Base-by-base conservation (phyloP, 2,797 vertebrate species). In the Peromyscus eremicus region DNA sequence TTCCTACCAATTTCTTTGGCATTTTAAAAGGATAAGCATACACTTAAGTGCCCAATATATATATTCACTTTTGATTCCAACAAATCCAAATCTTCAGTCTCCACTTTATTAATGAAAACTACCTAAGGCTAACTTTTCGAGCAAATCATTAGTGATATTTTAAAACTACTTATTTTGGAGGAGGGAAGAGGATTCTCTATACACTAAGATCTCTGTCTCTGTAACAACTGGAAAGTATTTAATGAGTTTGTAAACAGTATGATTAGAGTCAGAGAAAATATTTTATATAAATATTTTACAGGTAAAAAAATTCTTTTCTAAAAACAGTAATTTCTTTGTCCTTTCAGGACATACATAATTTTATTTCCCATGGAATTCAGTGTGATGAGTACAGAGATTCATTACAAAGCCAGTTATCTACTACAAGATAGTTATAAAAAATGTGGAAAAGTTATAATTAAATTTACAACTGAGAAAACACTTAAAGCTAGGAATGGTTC, bases 321-420 rank as follows among this genome's bases (percentile, higher is more conserved):
- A 94, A 96, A 96, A 52, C 1, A 89, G 1, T 55, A 70, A 87
- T 81, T 96, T 83, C 17, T 94, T n/a, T 62, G 62, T 40, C 21
- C 16, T 6, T 37, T 46, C 32, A 95, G 23, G 23, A 52, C 73
- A 64, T 8, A 90, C 12, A 60, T 14, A 10, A 32, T 90, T 62
- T 96, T 73, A 29, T 83, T 43, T 93, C n/a, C 16, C 19, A 90
- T 1, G 5, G 77, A 66, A 92, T 43, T 10, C 75, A 88, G 23
- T 52, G 3, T 55, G 88, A 94, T 2, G 49, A 13, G 37, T 81
- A 81, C n/a, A 77, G 13, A 91, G 9, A 93, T 71, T 88, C 34
- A 64, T 93, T 83, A 96, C 46, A 75, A 80, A 96, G n/a, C 13
- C 57, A 95, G 75, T 62, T 93, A 94, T 95, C 75, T 92, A 88